Evolutionary conservation across 2,797 vertebrate species (phyloP).

Genomic region (Mionectes olivaceus): DNA sequence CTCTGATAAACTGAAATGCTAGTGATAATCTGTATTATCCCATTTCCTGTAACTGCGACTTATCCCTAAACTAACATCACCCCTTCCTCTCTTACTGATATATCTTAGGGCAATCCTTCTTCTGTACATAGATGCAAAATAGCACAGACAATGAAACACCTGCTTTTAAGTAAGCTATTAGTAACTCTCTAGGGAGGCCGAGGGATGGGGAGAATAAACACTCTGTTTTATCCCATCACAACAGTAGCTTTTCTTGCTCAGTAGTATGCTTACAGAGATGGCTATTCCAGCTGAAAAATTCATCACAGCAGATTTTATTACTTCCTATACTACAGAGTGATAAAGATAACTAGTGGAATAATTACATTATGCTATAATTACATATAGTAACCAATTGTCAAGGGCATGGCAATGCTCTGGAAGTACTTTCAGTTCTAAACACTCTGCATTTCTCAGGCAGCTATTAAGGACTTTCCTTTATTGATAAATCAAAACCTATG

Average conservation of each 20-base stretch:
- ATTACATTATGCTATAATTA: background rate
- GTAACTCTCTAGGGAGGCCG: background rate
- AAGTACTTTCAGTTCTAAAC: background rate
- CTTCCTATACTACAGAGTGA: background rate
- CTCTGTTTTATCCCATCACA: background rate
- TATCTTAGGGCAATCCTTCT: background rate
- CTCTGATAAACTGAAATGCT: background rate
- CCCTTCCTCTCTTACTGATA: background rate
- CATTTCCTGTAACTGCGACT: background rate
- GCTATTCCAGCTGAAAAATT: background rate
- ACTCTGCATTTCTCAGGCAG: background rate
- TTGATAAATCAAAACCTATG: background rate
- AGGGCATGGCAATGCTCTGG: background rate
- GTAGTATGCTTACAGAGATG: background rate
- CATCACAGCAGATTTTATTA: background rate
- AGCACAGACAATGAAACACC: background rate
- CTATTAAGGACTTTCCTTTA: background rate
- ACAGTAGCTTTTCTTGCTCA: background rate
- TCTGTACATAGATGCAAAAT: background rate
- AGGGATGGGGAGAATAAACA: background rate
- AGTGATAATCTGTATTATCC: background rate
- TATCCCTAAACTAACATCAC: background rate
- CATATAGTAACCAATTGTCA: background rate
- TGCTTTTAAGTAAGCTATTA: slow-evolving; percentile 4
- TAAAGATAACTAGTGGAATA: background rate